Base-by-base conservation (phyloP, 1,140 invertebrate species). In the Hermetia illucens region DNA sequence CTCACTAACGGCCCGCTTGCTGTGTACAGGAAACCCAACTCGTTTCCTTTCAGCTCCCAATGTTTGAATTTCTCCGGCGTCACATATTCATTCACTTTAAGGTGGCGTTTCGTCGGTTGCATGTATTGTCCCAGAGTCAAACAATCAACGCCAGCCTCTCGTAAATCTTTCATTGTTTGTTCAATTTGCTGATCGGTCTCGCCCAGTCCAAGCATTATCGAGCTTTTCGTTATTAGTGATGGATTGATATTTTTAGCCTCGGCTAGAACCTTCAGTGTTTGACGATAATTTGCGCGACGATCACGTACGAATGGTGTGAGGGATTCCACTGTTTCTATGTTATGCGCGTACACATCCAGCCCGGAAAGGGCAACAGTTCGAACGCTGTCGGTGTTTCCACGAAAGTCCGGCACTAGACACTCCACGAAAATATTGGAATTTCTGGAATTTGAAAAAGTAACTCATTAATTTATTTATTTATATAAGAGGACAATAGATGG, bases 81-180 rank as follows among this genome's bases (percentile, higher is more conserved):
- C 0, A 99, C 82, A 65, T 97, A 99, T 61, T 98, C 94, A 34
- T 85, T 81, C 0, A 97, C 91, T 68, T 91, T 92, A 4, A 98
- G 65, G 67, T 99, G 95, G 34, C 79, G 70, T 56, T 95, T 97
- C 3, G 94, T 98, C 1, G 95, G 94, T 60, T 98, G 95, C 92
- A 99, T 98, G 59, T 99, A 99, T 59, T 99, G 96, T 0, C 96
- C 96, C 5, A 99, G 64, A 2, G 96, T 99, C 1, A 99, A 49
- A 60, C 92, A 96, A 55, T 98, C 93, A 0, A 98, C 94, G 19
- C 79, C 81, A 21, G 66, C 77, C 13, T 63, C 55, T 41, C 77
- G 66, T 4, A 95, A 61, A 68, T 94, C 89, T 65, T 72, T 71
- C 70, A 97, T 72, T 6, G 91, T 89, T 66, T 86, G 74, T 51